These are phyloP conservation scores for Parapsyche elsis DNA, from an alignment of 1,140 invertebrate genomes.

Conservation along the genomic window DNA sequence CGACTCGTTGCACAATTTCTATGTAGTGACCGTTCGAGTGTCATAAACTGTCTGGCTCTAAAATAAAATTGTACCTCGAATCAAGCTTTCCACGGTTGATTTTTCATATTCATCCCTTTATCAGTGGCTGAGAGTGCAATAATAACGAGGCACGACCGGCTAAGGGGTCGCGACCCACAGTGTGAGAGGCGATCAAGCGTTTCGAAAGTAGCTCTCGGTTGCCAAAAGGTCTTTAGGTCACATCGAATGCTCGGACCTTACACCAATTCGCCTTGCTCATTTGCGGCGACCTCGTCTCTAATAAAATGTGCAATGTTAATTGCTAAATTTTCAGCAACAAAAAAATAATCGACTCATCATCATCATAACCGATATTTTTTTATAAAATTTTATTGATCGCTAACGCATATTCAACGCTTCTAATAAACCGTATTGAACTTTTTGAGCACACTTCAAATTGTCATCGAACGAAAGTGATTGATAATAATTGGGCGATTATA, in stretches of 20 bases:
- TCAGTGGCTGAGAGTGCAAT: background rate
- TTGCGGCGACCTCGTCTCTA: background rate
- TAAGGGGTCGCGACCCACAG: constrained; percentile 22
- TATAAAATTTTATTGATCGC: too few species aligned
- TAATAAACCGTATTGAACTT: too few species aligned
- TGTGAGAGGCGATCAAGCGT: background rate
- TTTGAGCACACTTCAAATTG: too few species aligned
- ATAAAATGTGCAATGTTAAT: background rate
- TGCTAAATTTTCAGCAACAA: background rate
- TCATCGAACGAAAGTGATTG: too few species aligned
- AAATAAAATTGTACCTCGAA: too few species aligned
- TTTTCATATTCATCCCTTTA: background rate
- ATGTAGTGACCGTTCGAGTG: too few species aligned
- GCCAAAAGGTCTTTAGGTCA: constrained; percentile 14
- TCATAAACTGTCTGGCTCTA: too few species aligned
- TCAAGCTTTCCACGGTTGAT: background rate
- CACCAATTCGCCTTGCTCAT: background rate
- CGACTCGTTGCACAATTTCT: too few species aligned
- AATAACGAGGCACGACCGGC: background rate
- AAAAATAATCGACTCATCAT: background rate
- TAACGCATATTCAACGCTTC: too few species aligned
- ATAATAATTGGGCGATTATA: too few species aligned
- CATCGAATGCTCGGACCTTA: background rate
- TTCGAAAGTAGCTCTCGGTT: constrained; percentile 3
- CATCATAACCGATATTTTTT: background rate